phyloP scores from a whole-genome alignment of 2,113 vertebrate genomes.

The Chaetorhynchus papuensis region DNA sequence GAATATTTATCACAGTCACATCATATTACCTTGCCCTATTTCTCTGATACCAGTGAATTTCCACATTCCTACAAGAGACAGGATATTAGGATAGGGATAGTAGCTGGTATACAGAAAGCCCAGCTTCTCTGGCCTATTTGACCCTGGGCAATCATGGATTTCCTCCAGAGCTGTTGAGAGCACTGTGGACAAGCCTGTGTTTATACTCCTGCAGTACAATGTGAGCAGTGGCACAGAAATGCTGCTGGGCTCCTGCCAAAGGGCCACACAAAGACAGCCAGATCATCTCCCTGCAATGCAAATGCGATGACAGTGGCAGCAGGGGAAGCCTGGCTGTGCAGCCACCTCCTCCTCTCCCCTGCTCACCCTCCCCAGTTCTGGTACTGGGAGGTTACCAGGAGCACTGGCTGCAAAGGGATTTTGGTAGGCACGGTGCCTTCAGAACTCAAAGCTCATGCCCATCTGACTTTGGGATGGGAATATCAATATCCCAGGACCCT shows the following conservation, averaged over 20 bases:
- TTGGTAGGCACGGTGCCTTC: background rate
- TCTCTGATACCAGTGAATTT: background rate
- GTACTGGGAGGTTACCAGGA: background rate
- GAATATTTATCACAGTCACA: background rate
- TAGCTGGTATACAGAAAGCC: background rate
- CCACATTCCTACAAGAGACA: background rate
- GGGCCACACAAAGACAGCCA: slow-evolving; percentile 32
- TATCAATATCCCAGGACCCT: background rate
- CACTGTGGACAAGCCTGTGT: slow-evolving; percentile 15
- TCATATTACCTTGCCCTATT: background rate
- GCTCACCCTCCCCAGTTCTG: background rate
- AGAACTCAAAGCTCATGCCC: background rate
- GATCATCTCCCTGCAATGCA: slow-evolving; percentile 13
- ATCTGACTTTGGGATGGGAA: background rate
- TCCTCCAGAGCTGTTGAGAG: slow-evolving; percentile 15
- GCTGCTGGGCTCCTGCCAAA: slow-evolving; percentile 47
- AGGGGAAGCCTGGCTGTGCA: background rate
- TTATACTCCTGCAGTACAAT: slow-evolving; percentile 56
- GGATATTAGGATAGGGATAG: background rate
- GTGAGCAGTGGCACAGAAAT: slow-evolving; percentile 62
- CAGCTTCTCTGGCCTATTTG: background rate
- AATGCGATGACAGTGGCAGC: background rate
- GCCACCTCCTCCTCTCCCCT: background rate
- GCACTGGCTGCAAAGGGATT: background rate
- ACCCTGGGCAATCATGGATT: background rate